Base-by-base conservation (phyloP, 2,113 vertebrate species). In the Mesocricetus auratus region DNA sequence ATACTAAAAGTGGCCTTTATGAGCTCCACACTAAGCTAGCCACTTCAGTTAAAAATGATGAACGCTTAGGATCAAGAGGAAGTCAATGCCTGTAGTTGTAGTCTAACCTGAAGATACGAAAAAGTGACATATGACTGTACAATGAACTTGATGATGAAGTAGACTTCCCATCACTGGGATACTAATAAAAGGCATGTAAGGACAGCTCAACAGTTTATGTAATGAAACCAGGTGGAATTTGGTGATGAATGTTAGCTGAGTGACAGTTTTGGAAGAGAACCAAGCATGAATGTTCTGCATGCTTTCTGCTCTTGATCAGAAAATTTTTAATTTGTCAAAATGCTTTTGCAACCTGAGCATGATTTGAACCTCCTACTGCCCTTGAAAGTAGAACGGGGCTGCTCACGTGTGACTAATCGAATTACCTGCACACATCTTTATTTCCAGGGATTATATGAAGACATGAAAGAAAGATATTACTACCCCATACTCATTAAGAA, bases 301-400 rank as follows among this genome's bases (percentile, higher is more conserved):
- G 16, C 60, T 87, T 95, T 92, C 33, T 77, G 89, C 7, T 82
- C 29, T 89, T 77, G 45, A 92, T 88, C 64, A 86, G 71, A 93
- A 97, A 88, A 93, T 11, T 77, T 71, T 95, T 71, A 75, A 90
- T 92, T 95, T 97, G 47, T 91, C 74, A 89, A 53, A 85, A 87
- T 83, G 83, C 87, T 47, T 93, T 92, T 90, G 16, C 75, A 96
- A 88, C 89, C 88, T 79, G 66, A 86, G 85, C 42, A 79, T 92
- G 62, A 81, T 56, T 87, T 96, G 64, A 95, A 90, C 64, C 16
- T 47, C 29, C 7, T 77, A 87, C 78, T 73, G 17, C 42, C 73
- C 50, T 39, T 69, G 33, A 91, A 95, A 93, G 24, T 17, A 66
- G 69, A 97, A 78, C 56, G 66, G 22, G 79, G 36, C 11, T 89